Base-by-base conservation (phyloP, 2,888 invertebrate genomes). In the Melieria omissa region DNA sequence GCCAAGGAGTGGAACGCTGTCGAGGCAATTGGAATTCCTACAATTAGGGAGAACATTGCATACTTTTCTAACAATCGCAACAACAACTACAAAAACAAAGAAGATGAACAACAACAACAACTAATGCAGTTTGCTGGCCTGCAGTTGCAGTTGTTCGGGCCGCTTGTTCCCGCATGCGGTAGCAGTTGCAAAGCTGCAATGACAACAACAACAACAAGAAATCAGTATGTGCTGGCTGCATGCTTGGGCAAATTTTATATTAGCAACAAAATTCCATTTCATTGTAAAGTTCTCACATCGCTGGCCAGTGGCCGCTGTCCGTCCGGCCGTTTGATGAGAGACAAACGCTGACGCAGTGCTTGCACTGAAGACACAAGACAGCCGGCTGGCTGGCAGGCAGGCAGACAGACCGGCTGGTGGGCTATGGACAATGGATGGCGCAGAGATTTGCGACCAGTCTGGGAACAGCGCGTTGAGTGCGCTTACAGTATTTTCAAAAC, bases 271-370 rank as follows among this genome's bases (percentile, higher is more conserved):
- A 78, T 83, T 82, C 83, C 82, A 83, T 80, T 81, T 79, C 74
- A 80, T 79, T 78, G 82, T 80, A 76, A 79, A 78, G 77, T 80
- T 80, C 80, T 81, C 82, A 81, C 81, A 81, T 79, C 49, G 10
- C 3, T 44, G 8, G 41, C 9, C 67, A 41, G 29, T 60, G 42
- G 57, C 14, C 60, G 9, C 67, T 46, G 46, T 65, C 45, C 47
- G 42, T 52, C n/a, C 42, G 42, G 1, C 41, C 54, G 41, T 44
- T 49, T 45, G 8, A 55, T 45, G 29, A 29, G 14, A 55, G 16
- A 55, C 16, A 6, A 41, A 2, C 46, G n/a, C n/a, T 29, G 57
- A 44, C 16, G 14, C 47, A 42, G 57, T 10, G 10, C 12, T 65
- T 16, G 45, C n/a, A 16, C 7, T 29, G 44, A 47, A 60, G 41